These are phyloP conservation scores for Lepus timidus DNA, from an alignment of 2,113 vertebrate genomes.

Conservation along the genomic window DNA sequence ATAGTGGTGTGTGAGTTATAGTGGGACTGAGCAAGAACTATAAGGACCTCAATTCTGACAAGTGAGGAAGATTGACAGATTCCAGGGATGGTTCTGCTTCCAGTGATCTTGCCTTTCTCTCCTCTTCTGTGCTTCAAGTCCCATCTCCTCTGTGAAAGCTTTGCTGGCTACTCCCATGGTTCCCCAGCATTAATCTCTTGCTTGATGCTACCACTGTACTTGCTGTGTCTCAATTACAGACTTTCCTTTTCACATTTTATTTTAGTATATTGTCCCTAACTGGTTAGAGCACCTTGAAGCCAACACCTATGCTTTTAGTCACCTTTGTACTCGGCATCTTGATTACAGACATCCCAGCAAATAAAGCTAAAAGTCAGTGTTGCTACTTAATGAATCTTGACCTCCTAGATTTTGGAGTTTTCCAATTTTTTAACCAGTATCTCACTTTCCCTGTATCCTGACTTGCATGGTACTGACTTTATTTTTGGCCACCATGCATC, in stretches of 20 bases:
- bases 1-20: constrained; percentile 23
- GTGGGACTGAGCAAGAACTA: constrained; percentile 53
- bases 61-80: constrained; percentile 3
- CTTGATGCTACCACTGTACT: neutral
- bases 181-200: neutral
- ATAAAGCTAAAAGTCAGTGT: constrained; percentile 26
- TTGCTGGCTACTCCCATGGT: neutral
- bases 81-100: neutral
- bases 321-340: neutral
- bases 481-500: neutral
- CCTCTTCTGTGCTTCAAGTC: neutral
- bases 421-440: neutral
- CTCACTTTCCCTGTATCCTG: neutral
- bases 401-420: neutral
- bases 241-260: neutral
- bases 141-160: neutral
- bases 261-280: neutral
- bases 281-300: neutral
- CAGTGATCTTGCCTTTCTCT: neutral
- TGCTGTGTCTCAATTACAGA: neutral
- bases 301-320: neutral
- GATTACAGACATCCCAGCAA: neutral
- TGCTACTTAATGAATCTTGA: neutral
- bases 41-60: constrained; percentile 31
- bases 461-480: neutral